A percentile compares a stretch with the other conserved stretches of the same genome.
Evolutionary conservation across 92 coral and sea anemone genomes (phyloP).

Genomic region (Epizoanthus ramosus): DNA sequence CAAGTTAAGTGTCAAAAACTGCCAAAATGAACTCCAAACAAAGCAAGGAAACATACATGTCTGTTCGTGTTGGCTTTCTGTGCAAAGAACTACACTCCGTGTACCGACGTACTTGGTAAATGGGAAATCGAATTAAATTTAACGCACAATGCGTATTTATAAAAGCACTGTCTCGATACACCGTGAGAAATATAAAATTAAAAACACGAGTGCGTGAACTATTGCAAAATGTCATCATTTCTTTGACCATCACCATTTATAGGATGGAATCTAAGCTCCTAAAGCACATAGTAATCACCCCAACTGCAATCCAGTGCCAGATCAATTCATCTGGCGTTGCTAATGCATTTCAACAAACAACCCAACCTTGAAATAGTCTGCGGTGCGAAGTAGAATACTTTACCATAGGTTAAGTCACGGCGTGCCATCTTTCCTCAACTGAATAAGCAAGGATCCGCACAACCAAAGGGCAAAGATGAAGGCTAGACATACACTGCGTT

Average conservation of each 20-base stretch:
- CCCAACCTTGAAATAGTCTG: background rate
- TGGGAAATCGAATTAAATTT: background rate
- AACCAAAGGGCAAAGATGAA: conserved; percentile 11
- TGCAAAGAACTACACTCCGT: background rate
- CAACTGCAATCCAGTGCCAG: background rate
- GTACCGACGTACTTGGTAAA: background rate
- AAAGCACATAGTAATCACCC: conserved; percentile 31
- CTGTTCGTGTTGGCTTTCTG: background rate
- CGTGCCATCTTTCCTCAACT: conserved; percentile 42
- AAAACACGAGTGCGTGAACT: too few species aligned
- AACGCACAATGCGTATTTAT: too few species aligned
- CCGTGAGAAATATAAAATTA: too few species aligned
- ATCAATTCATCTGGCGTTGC: background rate
- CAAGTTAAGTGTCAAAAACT: background rate
- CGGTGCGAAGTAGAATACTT: background rate
- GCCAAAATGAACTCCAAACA: background rate
- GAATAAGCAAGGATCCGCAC: background rate
- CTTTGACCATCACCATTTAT: too few species aligned
- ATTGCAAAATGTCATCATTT: too few species aligned
- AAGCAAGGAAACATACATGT: background rate
- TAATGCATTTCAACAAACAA: background rate
- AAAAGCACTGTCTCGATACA: too few species aligned
- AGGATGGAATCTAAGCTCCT: background rate
- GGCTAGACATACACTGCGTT: background rate
- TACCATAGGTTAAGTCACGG: conserved; percentile 65